These are phyloP conservation scores for Spinibarbus caldwelli DNA, from an alignment of 2,797 vertebrate species.

Conservation along the genomic window DNA sequence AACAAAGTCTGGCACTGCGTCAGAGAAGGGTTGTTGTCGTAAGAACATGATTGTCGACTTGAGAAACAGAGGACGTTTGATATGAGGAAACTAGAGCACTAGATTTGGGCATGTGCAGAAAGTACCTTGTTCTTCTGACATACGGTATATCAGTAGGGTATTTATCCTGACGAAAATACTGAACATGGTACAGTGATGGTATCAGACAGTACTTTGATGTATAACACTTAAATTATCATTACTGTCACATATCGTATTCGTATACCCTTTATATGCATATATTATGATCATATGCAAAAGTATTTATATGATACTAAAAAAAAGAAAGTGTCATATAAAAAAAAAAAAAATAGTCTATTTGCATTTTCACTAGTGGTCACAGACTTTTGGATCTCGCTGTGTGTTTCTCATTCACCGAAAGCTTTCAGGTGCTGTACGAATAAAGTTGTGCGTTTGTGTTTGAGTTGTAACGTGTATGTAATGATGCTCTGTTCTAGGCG, in stretches of 20 bases:
- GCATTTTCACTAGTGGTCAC: background rate
- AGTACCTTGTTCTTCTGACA: background rate
- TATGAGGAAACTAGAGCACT: background rate
- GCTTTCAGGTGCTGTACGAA: background rate
- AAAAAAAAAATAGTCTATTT: background rate
- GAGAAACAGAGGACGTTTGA: background rate
- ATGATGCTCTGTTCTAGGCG: constrained; percentile 77
- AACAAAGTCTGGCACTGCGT: background rate
- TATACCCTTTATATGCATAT: background rate
- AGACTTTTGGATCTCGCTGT: background rate
- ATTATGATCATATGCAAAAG: background rate
- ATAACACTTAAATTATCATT: background rate
- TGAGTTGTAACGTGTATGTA: background rate
- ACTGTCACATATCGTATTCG: background rate
- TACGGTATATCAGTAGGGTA: background rate
- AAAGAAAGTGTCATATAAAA: background rate
- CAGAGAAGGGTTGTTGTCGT: background rate
- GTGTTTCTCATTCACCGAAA: background rate
- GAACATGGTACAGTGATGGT: background rate
- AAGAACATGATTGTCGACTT: background rate
- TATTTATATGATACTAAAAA: background rate
- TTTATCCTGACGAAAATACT: background rate
- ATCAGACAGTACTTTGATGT: background rate
- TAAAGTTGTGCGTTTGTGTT: background rate
- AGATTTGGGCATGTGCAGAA: background rate